Evolutionary conservation across 2,797 vertebrate species (phyloP).

Genomic region (Cuculus canorus): DNA sequence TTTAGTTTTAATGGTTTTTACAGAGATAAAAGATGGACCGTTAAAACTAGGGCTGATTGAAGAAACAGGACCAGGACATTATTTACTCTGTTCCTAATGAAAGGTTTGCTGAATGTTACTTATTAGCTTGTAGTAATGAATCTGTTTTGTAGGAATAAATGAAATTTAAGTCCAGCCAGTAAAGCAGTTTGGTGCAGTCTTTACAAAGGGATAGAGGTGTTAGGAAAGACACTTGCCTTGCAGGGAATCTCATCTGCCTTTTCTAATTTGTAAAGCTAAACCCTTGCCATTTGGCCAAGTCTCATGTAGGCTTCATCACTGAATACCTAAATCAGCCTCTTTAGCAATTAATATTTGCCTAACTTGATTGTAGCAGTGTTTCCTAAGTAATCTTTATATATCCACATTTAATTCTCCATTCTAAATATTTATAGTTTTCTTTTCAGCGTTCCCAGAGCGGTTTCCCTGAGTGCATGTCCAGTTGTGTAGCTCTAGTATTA

Average conservation of each 20-base stretch:
- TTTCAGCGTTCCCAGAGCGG: background rate
- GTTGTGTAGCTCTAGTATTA: background rate
- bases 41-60: background rate
- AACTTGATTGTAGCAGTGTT: background rate
- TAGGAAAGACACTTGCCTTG: background rate
- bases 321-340: background rate
- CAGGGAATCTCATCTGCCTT: conserved; percentile 25
- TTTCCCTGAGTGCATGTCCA: background rate
- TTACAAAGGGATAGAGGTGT: background rate
- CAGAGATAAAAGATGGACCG: background rate
- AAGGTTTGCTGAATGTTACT: conserved; percentile 18
- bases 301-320: background rate
- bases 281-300: background rate
- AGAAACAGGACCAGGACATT: background rate
- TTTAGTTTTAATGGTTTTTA: conserved; percentile 34
- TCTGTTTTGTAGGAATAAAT: background rate
- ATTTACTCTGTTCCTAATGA: conserved; percentile 20
- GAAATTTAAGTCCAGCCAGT: background rate
- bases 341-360: conserved; percentile 23
- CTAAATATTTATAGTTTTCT: conserved; percentile 34
- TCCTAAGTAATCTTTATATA: background rate
- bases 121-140: conserved; percentile 19
- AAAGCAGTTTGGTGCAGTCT: background rate
- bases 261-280: conserved; percentile 34
- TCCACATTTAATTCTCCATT: conserved; percentile 10